Evolutionary conservation across 2,113 vertebrate species (phyloP).

Genomic region (Ammospiza caudacuta): DNA sequence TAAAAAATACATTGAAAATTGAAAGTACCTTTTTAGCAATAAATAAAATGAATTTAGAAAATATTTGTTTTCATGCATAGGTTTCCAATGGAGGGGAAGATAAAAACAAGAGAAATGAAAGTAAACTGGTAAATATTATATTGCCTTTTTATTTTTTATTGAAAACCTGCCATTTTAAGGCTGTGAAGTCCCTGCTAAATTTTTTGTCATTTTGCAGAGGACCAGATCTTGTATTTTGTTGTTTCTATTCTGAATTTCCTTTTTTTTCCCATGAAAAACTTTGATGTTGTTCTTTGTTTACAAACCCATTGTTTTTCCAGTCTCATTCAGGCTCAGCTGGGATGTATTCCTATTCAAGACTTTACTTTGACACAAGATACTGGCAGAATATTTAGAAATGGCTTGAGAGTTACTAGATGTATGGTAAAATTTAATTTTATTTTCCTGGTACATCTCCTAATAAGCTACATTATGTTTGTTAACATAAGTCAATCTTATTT

Average conservation of each 20-base stretch:
- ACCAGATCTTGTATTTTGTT: background rate
- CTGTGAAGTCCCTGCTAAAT: background rate
- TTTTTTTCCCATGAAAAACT: background rate
- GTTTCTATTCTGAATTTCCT: background rate
- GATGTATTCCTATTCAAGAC: constrained; percentile 92
- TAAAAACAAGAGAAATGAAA: constrained; percentile 98
- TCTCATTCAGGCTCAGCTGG: constrained; percentile 95
- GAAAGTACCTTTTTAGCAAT: background rate
- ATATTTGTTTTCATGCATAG: constrained; percentile 72
- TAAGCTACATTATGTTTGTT: constrained; percentile 19
- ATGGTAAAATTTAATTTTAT: constrained; percentile 60
- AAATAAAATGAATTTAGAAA: constrained; percentile 14
- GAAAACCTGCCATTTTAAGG: background rate
- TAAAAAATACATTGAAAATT: background rate
- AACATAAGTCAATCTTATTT: constrained; percentile 16
- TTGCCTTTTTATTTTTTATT: background rate
- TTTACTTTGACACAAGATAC: constrained; percentile 95
- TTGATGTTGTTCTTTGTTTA: background rate
- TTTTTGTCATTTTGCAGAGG: background rate
- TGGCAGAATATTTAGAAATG: constrained; percentile 92
- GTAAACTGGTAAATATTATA: constrained; percentile 88
- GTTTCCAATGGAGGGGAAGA: constrained; percentile 93
- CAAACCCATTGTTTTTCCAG: constrained; percentile 62
- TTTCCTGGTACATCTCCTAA: background rate
- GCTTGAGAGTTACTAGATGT: constrained; percentile 93